phyloP scores from a whole-genome alignment of 2,113 vertebrate genomes.

The Tenebrosternarchus preto region DNA sequence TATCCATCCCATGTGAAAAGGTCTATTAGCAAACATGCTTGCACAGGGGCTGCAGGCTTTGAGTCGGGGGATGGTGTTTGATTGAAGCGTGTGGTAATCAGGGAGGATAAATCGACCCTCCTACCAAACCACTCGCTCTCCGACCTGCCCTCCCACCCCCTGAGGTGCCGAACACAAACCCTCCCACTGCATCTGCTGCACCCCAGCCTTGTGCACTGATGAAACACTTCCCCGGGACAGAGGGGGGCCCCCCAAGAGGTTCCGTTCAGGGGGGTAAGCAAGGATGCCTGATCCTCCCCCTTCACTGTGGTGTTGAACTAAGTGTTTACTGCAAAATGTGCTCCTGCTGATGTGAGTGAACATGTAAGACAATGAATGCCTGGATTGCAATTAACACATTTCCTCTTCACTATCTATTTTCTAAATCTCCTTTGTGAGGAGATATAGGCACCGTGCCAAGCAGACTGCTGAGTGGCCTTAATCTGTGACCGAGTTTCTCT shows the following conservation, averaged over 20 bases:
- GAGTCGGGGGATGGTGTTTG: constrained; percentile 1
- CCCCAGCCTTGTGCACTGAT: constrained; percentile 12
- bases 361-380: constrained; percentile 1
- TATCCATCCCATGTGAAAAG: constrained; percentile 27
- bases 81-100: constrained; percentile 58
- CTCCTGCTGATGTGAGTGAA: not conserved
- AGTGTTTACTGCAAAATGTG: constrained; percentile 15
- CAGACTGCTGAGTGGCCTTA: constrained; percentile 22
- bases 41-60: constrained; percentile 24
- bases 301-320: constrained; percentile 13
- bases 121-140: constrained; percentile 16
- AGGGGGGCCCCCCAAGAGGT: constrained; percentile 23
- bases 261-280: constrained; percentile 35
- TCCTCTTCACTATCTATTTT: constrained; percentile 3
- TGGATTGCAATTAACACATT: constrained; percentile 43
- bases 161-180: constrained; percentile 41
- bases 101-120: constrained; percentile 41
- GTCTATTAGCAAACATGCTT: constrained; percentile 40
- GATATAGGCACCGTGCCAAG: constrained; percentile 29
- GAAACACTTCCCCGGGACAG: constrained; percentile 55
- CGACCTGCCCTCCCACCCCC: constrained; percentile 39
- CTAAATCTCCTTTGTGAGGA: constrained; percentile 32
- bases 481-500: constrained; percentile 49
- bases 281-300: constrained; percentile 5
- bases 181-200: constrained; percentile 55